These are phyloP conservation scores for Chrosomus eos DNA, from an alignment of 2,797 vertebrate species.

Conservation along the genomic window DNA sequence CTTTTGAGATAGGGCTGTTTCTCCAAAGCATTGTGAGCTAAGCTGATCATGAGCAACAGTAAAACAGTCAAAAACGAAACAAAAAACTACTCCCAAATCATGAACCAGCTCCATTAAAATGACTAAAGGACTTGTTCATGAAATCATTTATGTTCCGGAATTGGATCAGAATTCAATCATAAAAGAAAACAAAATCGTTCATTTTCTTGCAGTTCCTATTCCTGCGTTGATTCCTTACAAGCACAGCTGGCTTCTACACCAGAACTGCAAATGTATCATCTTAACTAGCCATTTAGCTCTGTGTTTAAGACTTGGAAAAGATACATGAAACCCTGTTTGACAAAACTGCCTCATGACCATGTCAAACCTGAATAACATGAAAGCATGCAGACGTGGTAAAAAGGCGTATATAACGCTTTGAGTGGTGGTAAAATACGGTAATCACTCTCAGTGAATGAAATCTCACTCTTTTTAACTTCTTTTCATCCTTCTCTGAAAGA, in stretches of 20 bases:
- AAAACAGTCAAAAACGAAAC: background rate
- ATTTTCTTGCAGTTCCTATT: background rate
- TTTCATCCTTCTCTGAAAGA: constrained; percentile 38
- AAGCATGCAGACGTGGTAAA: constrained; percentile 67
- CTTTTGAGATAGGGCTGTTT: background rate
- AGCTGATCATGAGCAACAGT: background rate
- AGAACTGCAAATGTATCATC: constrained; percentile 80
- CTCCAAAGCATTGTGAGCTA: background rate
- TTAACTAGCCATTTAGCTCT: constrained; percentile 89
- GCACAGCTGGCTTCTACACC: constrained; percentile 18
- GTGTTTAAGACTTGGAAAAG: constrained; percentile 71
- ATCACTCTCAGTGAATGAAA: constrained; percentile 33
- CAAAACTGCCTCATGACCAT: constrained; percentile 17
- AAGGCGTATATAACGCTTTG: constrained; percentile 75
- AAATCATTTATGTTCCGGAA: background rate
- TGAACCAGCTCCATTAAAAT: background rate
- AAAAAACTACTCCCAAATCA: background rate
- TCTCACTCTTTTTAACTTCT: constrained; percentile 14
- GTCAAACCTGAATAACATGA: constrained; percentile 58
- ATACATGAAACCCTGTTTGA: constrained; percentile 74
- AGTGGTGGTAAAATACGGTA: constrained; percentile 16
- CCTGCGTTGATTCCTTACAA: background rate
- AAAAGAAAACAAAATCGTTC: background rate
- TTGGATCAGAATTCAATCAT: background rate
- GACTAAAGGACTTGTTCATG: background rate